Conservation (phyloP, 2,113 vertebrate genomes). For the Anhinga rufa region DNA sequence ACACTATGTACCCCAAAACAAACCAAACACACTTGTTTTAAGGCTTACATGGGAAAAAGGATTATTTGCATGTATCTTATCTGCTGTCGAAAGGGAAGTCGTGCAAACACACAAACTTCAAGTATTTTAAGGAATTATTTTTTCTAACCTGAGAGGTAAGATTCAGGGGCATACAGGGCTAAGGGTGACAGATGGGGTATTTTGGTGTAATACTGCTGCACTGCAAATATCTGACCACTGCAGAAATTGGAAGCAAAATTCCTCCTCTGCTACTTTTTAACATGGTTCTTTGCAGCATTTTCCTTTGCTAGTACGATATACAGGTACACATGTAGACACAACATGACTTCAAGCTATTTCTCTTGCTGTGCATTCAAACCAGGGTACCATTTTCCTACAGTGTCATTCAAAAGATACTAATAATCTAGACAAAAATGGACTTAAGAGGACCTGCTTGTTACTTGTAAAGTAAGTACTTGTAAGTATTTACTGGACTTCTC, state of each 20-base stretch:
- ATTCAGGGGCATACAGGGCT: background rate
- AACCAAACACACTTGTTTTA: background rate
- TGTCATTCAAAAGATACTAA: background rate
- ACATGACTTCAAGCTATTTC: background rate
- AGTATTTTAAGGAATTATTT: background rate
- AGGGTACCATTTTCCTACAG: background rate
- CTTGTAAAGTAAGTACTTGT: background rate
- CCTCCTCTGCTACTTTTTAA: background rate
- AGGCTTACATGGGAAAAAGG: background rate
- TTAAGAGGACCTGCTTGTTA: background rate
- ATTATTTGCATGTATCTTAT: background rate
- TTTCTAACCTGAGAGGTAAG: background rate
- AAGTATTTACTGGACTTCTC: background rate
- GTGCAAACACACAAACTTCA: background rate
- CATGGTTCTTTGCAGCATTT: background rate
- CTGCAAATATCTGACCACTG: background rate
- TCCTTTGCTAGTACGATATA: background rate
- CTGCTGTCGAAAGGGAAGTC: background rate
- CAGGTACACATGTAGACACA: background rate
- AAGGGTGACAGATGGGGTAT: background rate
- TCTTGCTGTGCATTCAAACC: background rate
- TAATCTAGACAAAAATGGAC: background rate
- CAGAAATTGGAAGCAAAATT: background rate
- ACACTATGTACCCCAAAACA: background rate
- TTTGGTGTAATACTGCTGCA: background rate